phyloP scores from a whole-genome alignment of 2,113 vertebrate genomes.

The Gasterosteus aculeatus region DNA sequence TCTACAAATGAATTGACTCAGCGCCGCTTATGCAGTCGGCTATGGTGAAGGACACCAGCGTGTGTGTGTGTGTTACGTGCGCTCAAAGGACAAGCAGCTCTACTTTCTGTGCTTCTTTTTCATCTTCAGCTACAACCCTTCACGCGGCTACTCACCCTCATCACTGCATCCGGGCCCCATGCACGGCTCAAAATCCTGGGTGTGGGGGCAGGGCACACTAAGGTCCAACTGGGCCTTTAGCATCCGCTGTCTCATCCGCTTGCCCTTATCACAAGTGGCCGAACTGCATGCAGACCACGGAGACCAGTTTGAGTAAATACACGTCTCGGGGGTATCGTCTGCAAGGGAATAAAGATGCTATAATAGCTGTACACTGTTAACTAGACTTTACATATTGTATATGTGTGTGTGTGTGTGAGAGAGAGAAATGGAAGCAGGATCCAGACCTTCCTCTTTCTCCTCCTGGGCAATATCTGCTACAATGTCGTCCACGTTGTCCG shows the following conservation, averaged over 20 bases:
- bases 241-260: conserved; percentile 98
- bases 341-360: conserved; percentile 17
- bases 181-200: conserved; percentile 97
- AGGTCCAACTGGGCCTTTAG: conserved; percentile 97
- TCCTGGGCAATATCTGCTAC: conserved; percentile 97
- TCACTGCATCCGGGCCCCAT: conserved; percentile 98
- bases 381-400: background rate
- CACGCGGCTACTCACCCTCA: conserved; percentile 83
- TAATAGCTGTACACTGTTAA: background rate
- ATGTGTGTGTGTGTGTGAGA: background rate
- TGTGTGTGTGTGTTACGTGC: background rate
- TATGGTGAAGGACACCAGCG: background rate
- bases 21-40: background rate
- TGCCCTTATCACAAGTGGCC: conserved; percentile 97
- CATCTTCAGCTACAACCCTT: background rate
- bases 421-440: background rate
- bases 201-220: conserved; percentile 95
- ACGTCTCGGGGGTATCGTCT: conserved; percentile 99
- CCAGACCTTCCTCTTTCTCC: conserved; percentile 97
- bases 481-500: conserved; percentile 97
- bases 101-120: background rate
- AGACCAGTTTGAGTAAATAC: conserved; percentile 99
- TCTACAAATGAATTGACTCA: background rate
- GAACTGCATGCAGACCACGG: conserved; percentile 98
- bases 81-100: background rate